These are phyloP conservation scores for Meriones unguiculatus DNA, from an alignment of 2,113 vertebrate species.

Conservation along the genomic window DNA sequence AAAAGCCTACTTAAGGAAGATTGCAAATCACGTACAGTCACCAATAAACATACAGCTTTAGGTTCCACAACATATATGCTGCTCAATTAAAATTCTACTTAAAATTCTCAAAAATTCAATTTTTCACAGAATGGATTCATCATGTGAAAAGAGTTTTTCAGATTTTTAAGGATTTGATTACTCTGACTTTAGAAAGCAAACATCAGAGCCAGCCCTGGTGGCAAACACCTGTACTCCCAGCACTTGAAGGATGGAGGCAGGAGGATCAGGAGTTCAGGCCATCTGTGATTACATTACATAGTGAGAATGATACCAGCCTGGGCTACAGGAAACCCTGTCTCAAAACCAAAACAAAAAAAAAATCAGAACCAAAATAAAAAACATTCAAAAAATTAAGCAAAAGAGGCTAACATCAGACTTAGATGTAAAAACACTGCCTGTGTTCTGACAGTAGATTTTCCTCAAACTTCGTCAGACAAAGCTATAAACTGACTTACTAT, in stretches of 20 bases:
- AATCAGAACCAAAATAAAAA: not conserved
- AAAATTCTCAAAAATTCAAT: not conserved
- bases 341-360: not conserved
- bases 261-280: not conserved
- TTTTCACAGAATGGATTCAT: not conserved
- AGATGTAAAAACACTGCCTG: not conserved
- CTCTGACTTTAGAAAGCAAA: conserved; percentile 21
- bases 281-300: not conserved
- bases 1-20: not conserved
- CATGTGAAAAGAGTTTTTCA: not conserved
- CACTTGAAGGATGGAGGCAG: no score
- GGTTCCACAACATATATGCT: not conserved
- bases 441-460: not conserved
- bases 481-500: not conserved
- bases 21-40: not conserved
- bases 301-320: not conserved
- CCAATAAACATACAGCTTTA: not conserved
- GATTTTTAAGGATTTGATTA: not conserved
- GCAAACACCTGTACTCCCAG: no score
- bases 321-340: not conserved
- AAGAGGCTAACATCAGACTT: not conserved
- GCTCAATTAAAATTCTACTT: conserved; percentile 1
- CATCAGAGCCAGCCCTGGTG: not conserved
- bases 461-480: not conserved
- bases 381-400: not conserved